These are phyloP conservation scores for Aspidiotus destructor DNA, from an alignment of 2,888 invertebrate species.

Conservation along the genomic window DNA sequence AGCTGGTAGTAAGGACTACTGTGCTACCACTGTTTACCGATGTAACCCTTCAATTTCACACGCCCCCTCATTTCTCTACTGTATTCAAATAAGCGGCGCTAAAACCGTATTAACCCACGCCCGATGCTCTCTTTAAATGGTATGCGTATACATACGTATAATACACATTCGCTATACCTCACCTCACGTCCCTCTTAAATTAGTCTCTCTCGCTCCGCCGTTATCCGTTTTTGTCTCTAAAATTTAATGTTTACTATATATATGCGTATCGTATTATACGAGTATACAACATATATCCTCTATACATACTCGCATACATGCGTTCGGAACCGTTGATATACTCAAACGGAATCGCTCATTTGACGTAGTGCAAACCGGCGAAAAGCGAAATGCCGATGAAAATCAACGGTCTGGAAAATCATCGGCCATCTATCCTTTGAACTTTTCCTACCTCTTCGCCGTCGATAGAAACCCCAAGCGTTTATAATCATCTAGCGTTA, in stretches of 20 bases:
- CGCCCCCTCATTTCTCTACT: conserved; percentile 19
- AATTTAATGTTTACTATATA: conserved; percentile 19
- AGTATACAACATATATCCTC: background rate
- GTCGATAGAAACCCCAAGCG: background rate
- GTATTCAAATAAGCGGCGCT: conserved; percentile 30
- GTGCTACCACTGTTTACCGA: conserved; percentile 31
- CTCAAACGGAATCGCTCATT: conserved; percentile 30
- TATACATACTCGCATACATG: conserved; percentile 7
- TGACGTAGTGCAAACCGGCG: conserved; percentile 23
- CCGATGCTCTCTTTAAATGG: conserved; percentile 24
- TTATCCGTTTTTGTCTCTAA: conserved; percentile 18
- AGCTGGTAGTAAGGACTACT: conserved; percentile 25
- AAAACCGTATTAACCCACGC: conserved; percentile 29
- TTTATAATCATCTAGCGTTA: conserved; percentile 9
- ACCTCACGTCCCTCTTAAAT: conserved; percentile 3
- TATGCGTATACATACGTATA: conserved; percentile 4
- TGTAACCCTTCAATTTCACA: conserved; percentile 31
- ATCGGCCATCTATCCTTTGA: conserved; percentile 28
- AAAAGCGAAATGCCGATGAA: conserved; percentile 30
- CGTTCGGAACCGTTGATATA: conserved; percentile 10
- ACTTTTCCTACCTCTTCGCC: conserved; percentile 25
- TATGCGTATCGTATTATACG: conserved; percentile 11
- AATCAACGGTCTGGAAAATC: conserved; percentile 28
- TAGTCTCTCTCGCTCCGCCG: conserved; percentile 10
- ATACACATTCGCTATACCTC: conserved; percentile 3